Evolutionary conservation across 2,888 invertebrate species (phyloP).

Genomic region (Galerucella nymphaeae): DNA sequence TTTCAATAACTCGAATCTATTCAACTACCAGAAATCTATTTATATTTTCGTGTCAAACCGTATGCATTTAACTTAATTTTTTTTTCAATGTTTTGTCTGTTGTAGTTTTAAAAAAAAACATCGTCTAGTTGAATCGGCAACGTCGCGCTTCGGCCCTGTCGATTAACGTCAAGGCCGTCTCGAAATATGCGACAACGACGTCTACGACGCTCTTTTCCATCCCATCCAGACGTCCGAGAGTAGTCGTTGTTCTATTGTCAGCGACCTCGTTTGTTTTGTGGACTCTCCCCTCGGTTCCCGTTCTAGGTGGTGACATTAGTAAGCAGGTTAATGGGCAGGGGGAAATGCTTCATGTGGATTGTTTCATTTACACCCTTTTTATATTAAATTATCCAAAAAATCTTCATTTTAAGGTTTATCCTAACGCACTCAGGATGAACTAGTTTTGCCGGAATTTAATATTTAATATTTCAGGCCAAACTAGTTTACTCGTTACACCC

Average conservation of each 20-base stretch:
- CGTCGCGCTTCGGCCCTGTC: conserved; percentile 6
- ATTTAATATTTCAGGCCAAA: too few species aligned
- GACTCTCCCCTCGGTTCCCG: conserved; percentile 2
- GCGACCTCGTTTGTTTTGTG: conserved; percentile 1
- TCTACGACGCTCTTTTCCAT: conserved; percentile 9
- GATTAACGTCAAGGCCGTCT: conserved; percentile 29
- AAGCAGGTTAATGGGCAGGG: conserved; percentile 1
- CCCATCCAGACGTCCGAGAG: conserved; percentile 15
- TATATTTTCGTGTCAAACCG: background rate
- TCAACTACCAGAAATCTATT: background rate
- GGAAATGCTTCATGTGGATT: background rate
- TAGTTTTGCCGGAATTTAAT: too few species aligned
- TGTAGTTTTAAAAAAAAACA: background rate
- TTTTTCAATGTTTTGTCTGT: background rate
- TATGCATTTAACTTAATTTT: background rate
- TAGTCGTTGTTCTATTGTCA: background rate
- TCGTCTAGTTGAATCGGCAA: conserved; percentile 12
- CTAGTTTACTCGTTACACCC: too few species aligned
- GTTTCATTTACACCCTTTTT: too few species aligned
- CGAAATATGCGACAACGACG: conserved; percentile 23
- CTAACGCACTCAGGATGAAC: too few species aligned
- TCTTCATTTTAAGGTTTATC: background rate
- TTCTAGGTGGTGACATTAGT: background rate
- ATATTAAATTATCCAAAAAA: background rate
- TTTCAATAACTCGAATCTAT: too few species aligned